Percentiles rank a stretch among this genome's conserved stretches.
Conservation (phyloP, 2,113 vertebrate species). For the Mellivora capensis region DNA sequence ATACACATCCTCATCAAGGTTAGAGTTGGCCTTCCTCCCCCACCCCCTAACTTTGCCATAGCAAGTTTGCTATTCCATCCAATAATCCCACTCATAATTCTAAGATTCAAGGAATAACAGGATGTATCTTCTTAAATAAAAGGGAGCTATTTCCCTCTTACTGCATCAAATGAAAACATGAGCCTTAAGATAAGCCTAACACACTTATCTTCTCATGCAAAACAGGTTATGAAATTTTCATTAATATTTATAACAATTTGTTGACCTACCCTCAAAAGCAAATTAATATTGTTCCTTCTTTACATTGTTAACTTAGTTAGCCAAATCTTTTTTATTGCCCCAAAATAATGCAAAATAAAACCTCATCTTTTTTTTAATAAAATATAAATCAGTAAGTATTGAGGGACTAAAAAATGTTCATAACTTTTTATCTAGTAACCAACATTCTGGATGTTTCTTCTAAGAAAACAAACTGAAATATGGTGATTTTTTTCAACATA, state of each 20-base stretch:
- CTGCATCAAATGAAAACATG: background rate
- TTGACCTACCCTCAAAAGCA: background rate
- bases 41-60: accelerated
- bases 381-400: background rate
- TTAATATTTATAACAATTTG: background rate
- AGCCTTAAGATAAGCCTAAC: conserved; percentile 22
- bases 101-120: background rate
- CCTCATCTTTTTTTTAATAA: background rate
- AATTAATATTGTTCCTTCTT: background rate
- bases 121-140: background rate
- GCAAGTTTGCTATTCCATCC: background rate
- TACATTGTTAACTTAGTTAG: background rate
- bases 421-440: background rate
- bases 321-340: background rate
- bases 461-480: background rate
- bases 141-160: background rate
- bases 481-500: background rate
- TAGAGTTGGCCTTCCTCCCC: background rate
- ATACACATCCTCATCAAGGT: background rate
- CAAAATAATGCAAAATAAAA: background rate
- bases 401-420: background rate
- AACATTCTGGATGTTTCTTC: background rate
- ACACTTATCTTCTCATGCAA: background rate
- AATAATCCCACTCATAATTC: background rate
- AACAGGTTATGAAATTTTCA: background rate